A percentile compares a stretch with the other conserved stretches of the same genome.
These are phyloP conservation scores for Stercorarius parasiticus DNA, from an alignment of 2,113 vertebrate species.

Conservation along the genomic window DNA sequence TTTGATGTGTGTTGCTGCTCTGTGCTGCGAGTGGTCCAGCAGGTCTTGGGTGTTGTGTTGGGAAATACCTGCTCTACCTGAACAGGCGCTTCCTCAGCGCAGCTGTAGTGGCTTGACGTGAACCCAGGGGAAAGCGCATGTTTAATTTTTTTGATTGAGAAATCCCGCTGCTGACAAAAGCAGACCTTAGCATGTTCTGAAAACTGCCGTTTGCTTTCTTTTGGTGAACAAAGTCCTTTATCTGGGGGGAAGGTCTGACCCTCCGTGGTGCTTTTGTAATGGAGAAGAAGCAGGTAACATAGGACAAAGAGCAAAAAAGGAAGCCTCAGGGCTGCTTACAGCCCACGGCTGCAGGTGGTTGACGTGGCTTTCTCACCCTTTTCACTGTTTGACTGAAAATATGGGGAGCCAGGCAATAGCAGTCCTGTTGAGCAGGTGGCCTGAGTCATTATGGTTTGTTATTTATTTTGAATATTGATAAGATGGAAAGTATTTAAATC, in stretches of 20 bases:
- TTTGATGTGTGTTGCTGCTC: background rate
- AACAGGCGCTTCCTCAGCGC: background rate
- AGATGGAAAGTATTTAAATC: background rate
- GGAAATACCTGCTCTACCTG: slow-evolving; percentile 59
- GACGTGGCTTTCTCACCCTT: background rate
- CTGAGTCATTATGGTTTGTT: background rate
- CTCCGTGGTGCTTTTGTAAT: accelerated
- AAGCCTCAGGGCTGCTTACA: background rate
- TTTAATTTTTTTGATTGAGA: background rate
- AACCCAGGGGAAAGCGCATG: accelerated
- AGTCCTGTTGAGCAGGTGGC: background rate
- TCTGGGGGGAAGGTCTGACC: background rate
- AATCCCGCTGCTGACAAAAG: background rate
- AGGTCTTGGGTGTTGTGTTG: background rate
- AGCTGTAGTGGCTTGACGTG: background rate
- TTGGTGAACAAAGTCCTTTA: background rate
- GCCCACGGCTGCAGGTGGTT: background rate
- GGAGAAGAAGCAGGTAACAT: background rate
- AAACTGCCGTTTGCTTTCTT: background rate
- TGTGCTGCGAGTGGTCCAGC: background rate
- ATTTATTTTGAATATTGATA: slow-evolving; percentile 10
- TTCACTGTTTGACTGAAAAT: background rate
- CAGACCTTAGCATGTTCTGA: background rate
- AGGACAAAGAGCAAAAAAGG: background rate
- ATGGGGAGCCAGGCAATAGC: background rate